These are phyloP conservation scores for Ploceus nigricollis DNA, from an alignment of 2,113 vertebrate species.

Conservation along the genomic window DNA sequence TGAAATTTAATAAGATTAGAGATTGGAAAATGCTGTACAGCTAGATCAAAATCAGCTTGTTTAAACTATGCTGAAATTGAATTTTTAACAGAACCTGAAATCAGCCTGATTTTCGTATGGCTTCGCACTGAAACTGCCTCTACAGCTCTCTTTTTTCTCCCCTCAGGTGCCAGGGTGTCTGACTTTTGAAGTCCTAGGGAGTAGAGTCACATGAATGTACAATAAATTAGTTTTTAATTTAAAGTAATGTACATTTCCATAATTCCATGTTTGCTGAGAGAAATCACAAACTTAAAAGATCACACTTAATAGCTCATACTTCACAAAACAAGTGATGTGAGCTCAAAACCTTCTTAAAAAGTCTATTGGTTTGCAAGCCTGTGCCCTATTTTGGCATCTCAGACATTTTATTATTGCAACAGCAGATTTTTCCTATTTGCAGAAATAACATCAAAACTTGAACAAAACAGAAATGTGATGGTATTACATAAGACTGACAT, in stretches of 20 bases:
- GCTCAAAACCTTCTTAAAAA: neutral
- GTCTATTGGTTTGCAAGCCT: neutral
- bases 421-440: neutral
- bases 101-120: neutral
- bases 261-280: neutral
- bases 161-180: neutral
- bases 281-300: neutral
- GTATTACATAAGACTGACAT: neutral
- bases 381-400: neutral
- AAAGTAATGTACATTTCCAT: neutral
- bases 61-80: neutral
- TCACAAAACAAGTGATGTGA: neutral
- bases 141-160: neutral
- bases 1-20: neutral
- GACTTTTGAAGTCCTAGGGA: neutral
- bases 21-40: neutral
- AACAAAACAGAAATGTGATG: neutral
- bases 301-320: neutral
- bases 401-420: neutral
- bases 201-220: neutral
- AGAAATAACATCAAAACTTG: neutral
- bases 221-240: neutral
- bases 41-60: neutral
- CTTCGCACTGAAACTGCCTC: neutral
- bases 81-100: neutral